Base-by-base conservation (phyloP, 64 coral and sea anemone species). In the Montipora cactus region DNA sequence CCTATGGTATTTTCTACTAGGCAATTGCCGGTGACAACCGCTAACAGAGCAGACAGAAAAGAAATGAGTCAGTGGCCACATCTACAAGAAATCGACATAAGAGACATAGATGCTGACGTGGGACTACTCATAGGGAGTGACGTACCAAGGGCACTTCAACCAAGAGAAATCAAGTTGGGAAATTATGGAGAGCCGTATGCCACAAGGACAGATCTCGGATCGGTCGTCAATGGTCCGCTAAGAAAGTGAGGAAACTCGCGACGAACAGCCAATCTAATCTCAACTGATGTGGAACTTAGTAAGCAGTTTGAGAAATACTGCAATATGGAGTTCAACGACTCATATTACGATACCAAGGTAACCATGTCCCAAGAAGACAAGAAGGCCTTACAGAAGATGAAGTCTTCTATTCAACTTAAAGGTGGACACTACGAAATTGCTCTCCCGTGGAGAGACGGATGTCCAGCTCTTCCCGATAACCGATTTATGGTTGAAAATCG, bases 91-190 rank as follows among this genome's bases (percentile, higher is more conserved):
- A 25, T 25, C 25, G 25, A 25, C 25, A 25, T 25, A 25, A 25
- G 25, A 25, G 25, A 25, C 25, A 25, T 25, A 25, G 25, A 25
- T 25, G 25, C 25, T 37, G 93, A 95, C 18, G 78, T 86, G 93
- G 74, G 46, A 25, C 25, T 25, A 25, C 25, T 25, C 25, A 25
- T 25, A 25, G 25, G 85, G 59, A 14, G 80, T n/a, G n/a, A 90
- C 16, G 47, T 85, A 8, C 93, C 87, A n/a, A 25, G 67, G 10
- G 93, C 87, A 3, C n/a, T 94, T 13, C 77, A 89, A 76, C 92
- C 92, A 9, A 53, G 25, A 19, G 86, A 94, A 57, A 28, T 94
- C 5, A 88, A 61, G 70, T 16, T 3, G 25, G 25, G 91, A 7
- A 8, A 59, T 5, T 47, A 49, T 4, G 61, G 69, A 3, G 50